Percentiles rank a stretch among this genome's conserved stretches.
Evolutionary conservation across 2,888 invertebrate genomes (phyloP).

Genomic region (Cremastobaeus sp.): DNA sequence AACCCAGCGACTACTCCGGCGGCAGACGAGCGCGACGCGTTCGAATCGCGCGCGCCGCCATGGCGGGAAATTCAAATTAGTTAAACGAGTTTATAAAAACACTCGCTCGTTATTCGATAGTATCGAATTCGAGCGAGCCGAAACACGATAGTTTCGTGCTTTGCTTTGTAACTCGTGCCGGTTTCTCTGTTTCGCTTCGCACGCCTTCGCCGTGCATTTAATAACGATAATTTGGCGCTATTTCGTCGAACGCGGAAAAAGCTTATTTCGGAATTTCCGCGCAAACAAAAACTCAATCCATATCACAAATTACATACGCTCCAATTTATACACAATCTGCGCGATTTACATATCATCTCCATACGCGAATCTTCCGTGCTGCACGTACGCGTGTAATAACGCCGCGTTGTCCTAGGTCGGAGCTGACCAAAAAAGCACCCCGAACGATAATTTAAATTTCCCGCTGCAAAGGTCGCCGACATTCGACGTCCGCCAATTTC

Average conservation of each 20-base stretch:
- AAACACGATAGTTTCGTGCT: constrained; percentile 7
- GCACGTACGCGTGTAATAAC: constrained; percentile 36
- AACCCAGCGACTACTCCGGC: not conserved
- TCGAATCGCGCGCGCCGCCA: not conserved
- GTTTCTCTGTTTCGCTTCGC: no score
- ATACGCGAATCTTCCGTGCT: constrained; percentile 41
- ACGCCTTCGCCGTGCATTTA: not conserved
- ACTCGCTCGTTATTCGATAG: not conserved
- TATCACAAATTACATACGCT: constrained; percentile 30
- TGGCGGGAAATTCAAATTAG: constrained; percentile 12
- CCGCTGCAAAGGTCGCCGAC: constrained; percentile 38
- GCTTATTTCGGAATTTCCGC: constrained; percentile 1
- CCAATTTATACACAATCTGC: constrained; percentile 39
- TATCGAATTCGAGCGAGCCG: not conserved
- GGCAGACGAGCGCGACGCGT: not conserved
- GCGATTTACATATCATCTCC: constrained; percentile 50
- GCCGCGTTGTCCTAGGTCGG: constrained; percentile 36
- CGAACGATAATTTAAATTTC: constrained; percentile 36
- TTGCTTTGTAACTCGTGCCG: not conserved
- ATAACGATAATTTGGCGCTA: constrained; percentile 10
- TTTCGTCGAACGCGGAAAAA: constrained; percentile 10
- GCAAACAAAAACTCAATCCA: constrained; percentile 32
- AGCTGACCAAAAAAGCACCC: constrained; percentile 19
- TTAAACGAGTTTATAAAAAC: no score
- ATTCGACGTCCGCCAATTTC: constrained; percentile 35